These are phyloP conservation scores for Cyprinodon brontotheroides DNA, from an alignment of 2,113 vertebrate species.

Conservation along the genomic window DNA sequence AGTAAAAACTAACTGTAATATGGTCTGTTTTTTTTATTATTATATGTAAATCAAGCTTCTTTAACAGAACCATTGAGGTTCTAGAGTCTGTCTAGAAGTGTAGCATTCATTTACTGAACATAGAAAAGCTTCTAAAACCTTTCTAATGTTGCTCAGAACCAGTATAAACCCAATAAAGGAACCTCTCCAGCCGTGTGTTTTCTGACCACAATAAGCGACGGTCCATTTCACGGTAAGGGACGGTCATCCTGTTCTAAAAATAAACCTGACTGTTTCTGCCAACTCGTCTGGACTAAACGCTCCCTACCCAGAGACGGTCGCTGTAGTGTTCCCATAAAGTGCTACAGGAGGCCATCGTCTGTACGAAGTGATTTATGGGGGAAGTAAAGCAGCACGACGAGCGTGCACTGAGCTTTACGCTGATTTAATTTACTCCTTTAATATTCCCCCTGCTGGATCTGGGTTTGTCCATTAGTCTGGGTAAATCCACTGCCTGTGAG, in stretches of 20 bases:
- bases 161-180: too few species aligned
- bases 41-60: too few species aligned
- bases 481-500: not conserved
- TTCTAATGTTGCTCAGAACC: too few species aligned
- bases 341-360: constrained; percentile 6
- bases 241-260: not conserved
- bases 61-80: too few species aligned
- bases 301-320: constrained; percentile 24
- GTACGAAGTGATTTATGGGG: constrained; percentile 32
- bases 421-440: constrained; percentile 36
- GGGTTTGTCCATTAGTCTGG: constrained; percentile 6
- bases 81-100: too few species aligned
- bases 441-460: constrained; percentile 13
- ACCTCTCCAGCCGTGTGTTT: too few species aligned
- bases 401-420: constrained; percentile 21
- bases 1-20: too few species aligned
- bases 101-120: not conserved
- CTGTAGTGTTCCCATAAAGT: constrained; percentile 28
- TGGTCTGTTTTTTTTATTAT: too few species aligned
- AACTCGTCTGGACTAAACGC: constrained; percentile 7
- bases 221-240: not conserved
- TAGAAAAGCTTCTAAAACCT: constrained; percentile 5
- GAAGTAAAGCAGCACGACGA: constrained; percentile 45
- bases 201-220: too few species aligned
- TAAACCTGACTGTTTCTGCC: not conserved